These are phyloP conservation scores for Catharus ustulatus DNA, from an alignment of 2,797 vertebrate species.

Conservation along the genomic window DNA sequence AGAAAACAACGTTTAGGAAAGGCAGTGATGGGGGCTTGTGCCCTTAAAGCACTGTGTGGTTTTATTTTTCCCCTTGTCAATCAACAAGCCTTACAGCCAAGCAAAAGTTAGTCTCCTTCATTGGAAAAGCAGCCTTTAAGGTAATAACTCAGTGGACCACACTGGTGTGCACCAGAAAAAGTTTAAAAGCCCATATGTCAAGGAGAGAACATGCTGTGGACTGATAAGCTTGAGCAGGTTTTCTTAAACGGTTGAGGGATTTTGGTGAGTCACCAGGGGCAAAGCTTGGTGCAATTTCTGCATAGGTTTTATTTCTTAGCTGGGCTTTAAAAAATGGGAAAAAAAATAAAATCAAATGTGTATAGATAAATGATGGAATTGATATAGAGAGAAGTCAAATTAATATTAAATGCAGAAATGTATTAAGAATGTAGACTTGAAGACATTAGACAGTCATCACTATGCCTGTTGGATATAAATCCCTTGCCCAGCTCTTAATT, in stretches of 20 bases:
- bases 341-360: not conserved
- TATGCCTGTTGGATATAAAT: not conserved
- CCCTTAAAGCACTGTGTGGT: not conserved
- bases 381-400: not conserved
- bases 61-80: not conserved
- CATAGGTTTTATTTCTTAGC: not conserved
- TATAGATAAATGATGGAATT: not conserved
- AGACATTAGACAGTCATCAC: not conserved
- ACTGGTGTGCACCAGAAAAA: not conserved
- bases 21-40: not conserved
- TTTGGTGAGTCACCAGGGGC: not conserved
- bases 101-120: not conserved
- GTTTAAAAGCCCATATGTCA: not conserved
- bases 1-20: not conserved
- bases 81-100: not conserved
- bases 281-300: not conserved
- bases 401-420: not conserved
- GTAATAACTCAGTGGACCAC: not conserved
- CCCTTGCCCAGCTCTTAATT: not conserved
- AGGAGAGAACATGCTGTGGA: not conserved
- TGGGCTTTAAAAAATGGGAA: not conserved
- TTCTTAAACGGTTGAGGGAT: not conserved
- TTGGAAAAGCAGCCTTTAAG: not conserved
- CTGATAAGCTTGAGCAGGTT: not conserved
- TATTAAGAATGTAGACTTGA: not conserved